phyloP scores from a whole-genome alignment of 2,797 vertebrate species.

The Decapterus maruadsi region DNA sequence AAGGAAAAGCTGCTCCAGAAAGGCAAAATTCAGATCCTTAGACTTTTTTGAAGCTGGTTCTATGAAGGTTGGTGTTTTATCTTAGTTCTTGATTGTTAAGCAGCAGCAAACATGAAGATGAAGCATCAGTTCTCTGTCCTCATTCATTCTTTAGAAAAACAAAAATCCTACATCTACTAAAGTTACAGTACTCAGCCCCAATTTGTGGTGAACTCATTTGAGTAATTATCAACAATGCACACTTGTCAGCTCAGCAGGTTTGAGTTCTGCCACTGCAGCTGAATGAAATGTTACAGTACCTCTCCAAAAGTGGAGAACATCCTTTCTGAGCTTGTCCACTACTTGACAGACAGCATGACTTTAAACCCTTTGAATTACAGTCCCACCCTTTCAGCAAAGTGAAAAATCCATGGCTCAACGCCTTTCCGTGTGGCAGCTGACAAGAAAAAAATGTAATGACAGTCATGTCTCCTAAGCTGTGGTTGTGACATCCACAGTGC shows the following conservation, averaged over 20 bases:
- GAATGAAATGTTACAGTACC: neutral
- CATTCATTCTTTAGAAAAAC: neutral
- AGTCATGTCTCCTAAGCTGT: constrained; percentile 26
- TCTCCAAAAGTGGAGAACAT: neutral
- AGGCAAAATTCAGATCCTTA: constrained; percentile 11
- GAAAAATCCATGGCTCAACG: constrained; percentile 42
- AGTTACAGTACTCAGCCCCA: neutral
- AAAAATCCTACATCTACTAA: neutral
- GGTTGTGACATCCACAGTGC: constrained; percentile 19
- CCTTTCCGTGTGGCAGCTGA: constrained; percentile 19
- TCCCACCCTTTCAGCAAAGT: constrained; percentile 14
- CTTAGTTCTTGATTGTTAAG: constrained; percentile 5
- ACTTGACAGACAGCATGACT: neutral
- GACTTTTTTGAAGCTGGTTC: neutral
- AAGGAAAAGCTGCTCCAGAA: constrained; percentile 25
- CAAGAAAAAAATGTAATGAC: constrained; percentile 27
- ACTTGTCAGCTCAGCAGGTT: neutral
- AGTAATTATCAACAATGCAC: neutral
- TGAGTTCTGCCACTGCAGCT: neutral
- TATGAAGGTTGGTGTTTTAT: constrained; percentile 20
- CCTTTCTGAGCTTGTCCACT: neutral
- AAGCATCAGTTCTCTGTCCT: constrained; percentile 1
- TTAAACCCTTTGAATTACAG: constrained; percentile 6
- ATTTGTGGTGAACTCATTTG: neutral
- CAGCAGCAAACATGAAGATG: neutral